A percentile compares a stretch with the other conserved stretches of the same genome.
Conservation (phyloP, 2,113 vertebrate species). For the Ciconia boyciana region DNA sequence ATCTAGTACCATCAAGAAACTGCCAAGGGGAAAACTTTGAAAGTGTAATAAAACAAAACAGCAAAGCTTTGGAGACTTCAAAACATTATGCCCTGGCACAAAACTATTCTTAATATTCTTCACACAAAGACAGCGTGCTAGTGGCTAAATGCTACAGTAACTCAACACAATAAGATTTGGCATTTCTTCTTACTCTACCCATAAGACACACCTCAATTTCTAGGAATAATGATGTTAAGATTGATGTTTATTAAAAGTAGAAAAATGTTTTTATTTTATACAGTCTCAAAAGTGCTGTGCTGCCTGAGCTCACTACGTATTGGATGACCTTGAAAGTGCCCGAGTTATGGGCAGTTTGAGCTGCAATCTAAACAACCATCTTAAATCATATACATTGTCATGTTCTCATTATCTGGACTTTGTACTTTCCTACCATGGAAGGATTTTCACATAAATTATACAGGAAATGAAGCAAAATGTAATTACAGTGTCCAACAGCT, state of each 20-base stretch:
- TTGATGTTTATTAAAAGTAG: background rate
- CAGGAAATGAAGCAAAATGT: conserved; percentile 70
- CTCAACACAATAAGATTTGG: background rate
- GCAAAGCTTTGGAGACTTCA: background rate
- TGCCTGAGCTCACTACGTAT: background rate
- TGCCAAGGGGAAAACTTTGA: background rate
- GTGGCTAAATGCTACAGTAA: background rate
- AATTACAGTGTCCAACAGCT: conserved; percentile 51
- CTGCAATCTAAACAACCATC: background rate
- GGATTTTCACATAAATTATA: conserved; percentile 59
- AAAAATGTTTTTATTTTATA: background rate
- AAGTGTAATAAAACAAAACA: background rate
- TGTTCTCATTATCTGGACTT: conserved; percentile 30
- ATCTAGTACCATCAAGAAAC: background rate
- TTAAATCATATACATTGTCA: conserved; percentile 36
- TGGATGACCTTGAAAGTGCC: conserved; percentile 45
- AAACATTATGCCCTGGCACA: background rate
- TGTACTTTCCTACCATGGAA: conserved; percentile 1
- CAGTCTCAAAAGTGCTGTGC: background rate
- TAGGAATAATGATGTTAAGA: background rate
- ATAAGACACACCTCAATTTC: background rate
- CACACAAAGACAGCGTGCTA: background rate
- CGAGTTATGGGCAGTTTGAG: background rate
- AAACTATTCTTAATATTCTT: background rate
- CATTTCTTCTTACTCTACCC: background rate